Conservation (phyloP, 1,140 invertebrate species). For the Heterodera carotae region DNA sequence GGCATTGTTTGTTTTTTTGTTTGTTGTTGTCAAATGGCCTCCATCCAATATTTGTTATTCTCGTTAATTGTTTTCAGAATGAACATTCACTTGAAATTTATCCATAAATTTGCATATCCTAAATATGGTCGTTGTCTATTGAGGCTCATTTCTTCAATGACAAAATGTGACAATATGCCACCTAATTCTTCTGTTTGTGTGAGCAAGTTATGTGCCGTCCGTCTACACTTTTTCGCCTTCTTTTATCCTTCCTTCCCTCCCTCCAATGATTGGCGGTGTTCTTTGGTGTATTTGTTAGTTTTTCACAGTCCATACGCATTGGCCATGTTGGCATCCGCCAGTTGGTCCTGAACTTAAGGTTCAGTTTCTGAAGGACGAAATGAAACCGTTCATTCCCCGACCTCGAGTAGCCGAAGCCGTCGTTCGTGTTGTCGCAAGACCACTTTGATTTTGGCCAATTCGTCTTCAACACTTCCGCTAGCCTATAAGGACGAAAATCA, state of each 20-base stretch:
- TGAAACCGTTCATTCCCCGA: constrained; percentile 65
- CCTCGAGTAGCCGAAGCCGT: constrained; percentile 77
- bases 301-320: constrained; percentile 52
- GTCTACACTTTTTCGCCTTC: constrained; percentile 52
- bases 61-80: constrained; percentile 4
- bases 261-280: too few species aligned
- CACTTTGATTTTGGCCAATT: constrained; percentile 81
- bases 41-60: background rate
- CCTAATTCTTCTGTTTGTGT: background rate
- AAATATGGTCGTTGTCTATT: too few species aligned
- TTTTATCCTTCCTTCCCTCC: too few species aligned
- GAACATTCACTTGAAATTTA: background rate
- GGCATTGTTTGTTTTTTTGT: too few species aligned
- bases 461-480: constrained; percentile 71
- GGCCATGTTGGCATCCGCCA: constrained; percentile 39
- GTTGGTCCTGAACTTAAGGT: constrained; percentile 14
- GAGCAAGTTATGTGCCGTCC: constrained; percentile 23
- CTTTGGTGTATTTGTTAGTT: too few species aligned
- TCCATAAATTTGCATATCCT: background rate
- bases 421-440: constrained; percentile 92
- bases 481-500: background rate
- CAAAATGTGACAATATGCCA: constrained; percentile 14
- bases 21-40: background rate
- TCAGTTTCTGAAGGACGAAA: constrained; percentile 35
- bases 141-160: constrained; percentile 1